phyloP scores from a whole-genome alignment of 1,140 invertebrate species.

The Papilio glaucus region DNA sequence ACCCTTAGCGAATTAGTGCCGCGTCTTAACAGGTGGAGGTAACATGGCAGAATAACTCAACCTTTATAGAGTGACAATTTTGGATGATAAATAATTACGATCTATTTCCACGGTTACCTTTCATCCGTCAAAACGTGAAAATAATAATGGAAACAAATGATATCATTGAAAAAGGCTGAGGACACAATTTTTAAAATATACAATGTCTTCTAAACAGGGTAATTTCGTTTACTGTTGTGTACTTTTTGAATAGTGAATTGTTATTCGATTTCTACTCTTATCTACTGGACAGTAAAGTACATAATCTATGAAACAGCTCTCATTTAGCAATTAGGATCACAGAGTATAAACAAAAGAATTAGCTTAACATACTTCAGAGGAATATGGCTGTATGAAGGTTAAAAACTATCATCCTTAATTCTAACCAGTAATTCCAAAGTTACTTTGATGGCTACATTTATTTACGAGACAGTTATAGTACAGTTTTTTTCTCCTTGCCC shows the following conservation, averaged over 20 bases:
- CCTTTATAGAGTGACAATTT: too few species aligned
- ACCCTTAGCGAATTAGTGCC: constrained; percentile 77
- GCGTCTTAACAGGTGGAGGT: constrained; percentile 53
- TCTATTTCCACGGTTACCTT: constrained; percentile 27
- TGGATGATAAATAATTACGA: not conserved
- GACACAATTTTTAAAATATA: constrained; percentile 81
- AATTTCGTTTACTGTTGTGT: constrained; percentile 80
- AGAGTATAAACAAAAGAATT: constrained; percentile 10
- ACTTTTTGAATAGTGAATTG: constrained; percentile 72
- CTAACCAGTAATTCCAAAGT: too few species aligned
- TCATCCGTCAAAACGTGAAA: constrained; percentile 56
- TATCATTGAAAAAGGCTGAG: constrained; percentile 82
- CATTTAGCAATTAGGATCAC: not conserved
- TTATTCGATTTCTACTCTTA: constrained; percentile 76
- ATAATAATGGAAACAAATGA: constrained; percentile 70
- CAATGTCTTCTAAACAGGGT: constrained; percentile 82
- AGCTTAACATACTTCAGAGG: not conserved
- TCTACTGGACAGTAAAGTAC: constrained; percentile 46
- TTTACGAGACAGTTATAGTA: too few species aligned
- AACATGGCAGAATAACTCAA: constrained; percentile 36
- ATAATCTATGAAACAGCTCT: constrained; percentile 35
- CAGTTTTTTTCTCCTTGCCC: too few species aligned
- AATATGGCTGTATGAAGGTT: too few species aligned
- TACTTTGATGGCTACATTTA: too few species aligned
- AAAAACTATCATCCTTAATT: too few species aligned